phyloP scores from a whole-genome alignment of 2,797 vertebrate genomes.

The Gymnodraco acuticeps region DNA sequence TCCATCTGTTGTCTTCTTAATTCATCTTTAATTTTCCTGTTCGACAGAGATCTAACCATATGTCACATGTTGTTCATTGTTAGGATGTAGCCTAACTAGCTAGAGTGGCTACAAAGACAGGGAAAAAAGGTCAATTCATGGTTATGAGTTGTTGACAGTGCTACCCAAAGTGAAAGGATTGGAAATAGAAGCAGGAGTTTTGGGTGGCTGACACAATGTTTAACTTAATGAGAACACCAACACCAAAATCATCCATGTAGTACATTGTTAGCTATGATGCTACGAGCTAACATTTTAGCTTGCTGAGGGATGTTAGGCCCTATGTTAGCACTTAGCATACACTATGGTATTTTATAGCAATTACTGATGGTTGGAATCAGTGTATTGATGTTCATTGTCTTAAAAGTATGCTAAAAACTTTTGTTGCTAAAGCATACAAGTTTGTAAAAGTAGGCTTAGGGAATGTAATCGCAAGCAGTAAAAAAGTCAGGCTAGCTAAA shows the following conservation, averaged over 20 bases:
- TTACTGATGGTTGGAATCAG: background rate
- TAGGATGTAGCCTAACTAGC: background rate
- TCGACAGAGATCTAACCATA: constrained; percentile 4
- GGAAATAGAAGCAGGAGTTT: background rate
- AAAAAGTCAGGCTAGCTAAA: too few species aligned
- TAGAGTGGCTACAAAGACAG: background rate
- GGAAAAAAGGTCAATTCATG: background rate
- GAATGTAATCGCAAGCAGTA: too few species aligned
- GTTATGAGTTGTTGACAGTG: background rate
- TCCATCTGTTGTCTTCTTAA: constrained; percentile 27
- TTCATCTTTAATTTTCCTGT: constrained; percentile 21
- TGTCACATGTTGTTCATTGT: constrained; percentile 7
- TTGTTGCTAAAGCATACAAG: background rate
- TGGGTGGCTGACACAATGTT: background rate
- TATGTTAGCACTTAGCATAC: background rate
- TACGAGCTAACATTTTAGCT: background rate
- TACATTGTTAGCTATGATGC: background rate
- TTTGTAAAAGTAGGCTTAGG: background rate
- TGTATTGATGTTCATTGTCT: background rate
- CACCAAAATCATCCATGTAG: constrained; percentile 9
- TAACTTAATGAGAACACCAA: constrained; percentile 24
- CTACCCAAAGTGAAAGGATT: background rate
- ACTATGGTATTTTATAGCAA: background rate
- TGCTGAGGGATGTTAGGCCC: background rate
- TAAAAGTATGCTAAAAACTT: background rate